Percentiles rank a stretch among this genome's conserved stretches.
Evolutionary conservation across 2,113 vertebrate genomes (phyloP).

Genomic region (Deroptyus accipitrinus): DNA sequence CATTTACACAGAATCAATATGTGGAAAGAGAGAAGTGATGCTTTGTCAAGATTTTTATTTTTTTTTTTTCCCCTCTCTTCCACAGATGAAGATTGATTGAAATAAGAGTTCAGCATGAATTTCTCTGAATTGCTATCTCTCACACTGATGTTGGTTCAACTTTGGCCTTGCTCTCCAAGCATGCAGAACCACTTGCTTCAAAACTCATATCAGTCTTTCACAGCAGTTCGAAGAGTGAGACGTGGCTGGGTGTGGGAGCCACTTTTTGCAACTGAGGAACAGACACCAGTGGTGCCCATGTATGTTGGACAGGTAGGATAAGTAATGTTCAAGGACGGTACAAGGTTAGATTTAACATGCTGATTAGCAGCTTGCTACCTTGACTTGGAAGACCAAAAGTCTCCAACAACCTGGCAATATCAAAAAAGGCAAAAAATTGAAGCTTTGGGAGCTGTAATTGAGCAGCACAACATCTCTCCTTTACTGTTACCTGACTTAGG

Average conservation of each 20-base stretch:
- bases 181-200: background rate
- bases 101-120: constrained; percentile 67
- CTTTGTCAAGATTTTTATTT: background rate
- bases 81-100: constrained; percentile 20
- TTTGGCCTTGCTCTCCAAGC: constrained; percentile 55
- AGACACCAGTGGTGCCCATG: constrained; percentile 53
- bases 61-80: background rate
- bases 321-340: background rate
- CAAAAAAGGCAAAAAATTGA: background rate
- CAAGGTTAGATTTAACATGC: background rate
- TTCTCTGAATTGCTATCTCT: constrained; percentile 45
- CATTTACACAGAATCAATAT: background rate
- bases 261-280: constrained; percentile 85
- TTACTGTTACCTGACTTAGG: background rate
- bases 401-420: background rate
- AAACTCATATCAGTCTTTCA: background rate
- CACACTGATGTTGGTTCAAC: constrained; percentile 63
- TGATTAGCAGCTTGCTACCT: background rate
- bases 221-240: constrained; percentile 71
- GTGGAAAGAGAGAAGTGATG: background rate
- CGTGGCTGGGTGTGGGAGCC: constrained; percentile 87
- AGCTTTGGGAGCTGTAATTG: background rate
- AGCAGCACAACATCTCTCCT: background rate
- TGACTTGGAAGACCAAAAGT: background rate
- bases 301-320: constrained; percentile 85